phyloP scores from a whole-genome alignment of 2,797 vertebrate genomes.

The Acanthurus leucopareius region DNA sequence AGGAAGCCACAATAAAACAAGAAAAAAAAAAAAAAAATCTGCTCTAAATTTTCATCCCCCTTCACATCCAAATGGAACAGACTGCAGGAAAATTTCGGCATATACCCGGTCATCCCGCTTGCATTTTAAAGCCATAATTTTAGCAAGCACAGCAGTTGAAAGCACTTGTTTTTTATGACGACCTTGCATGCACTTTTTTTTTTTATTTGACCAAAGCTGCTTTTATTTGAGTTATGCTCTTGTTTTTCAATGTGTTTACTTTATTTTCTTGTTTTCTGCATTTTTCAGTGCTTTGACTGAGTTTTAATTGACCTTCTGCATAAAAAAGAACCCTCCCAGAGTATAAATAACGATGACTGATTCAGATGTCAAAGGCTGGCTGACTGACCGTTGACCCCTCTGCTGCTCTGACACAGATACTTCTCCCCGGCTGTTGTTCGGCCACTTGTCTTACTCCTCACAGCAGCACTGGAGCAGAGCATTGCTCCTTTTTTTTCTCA shows the following conservation, averaged over 20 bases:
- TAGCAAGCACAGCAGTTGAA: conserved; percentile 48
- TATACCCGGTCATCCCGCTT: conserved; percentile 42
- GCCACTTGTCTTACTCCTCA: conserved; percentile 56
- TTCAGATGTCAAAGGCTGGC: conserved; percentile 32
- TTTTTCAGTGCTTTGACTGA: conserved; percentile 20
- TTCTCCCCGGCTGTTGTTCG: conserved; percentile 28
- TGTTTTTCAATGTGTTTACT: conserved; percentile 25
- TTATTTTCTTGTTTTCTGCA: conserved; percentile 28
- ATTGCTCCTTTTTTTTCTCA: conserved; percentile 23
- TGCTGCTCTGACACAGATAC: conserved; percentile 24
- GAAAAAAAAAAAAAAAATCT: conserved; percentile 27
- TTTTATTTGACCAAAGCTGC: conserved; percentile 51
- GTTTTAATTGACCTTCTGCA: conserved; percentile 18
- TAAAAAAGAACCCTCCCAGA: conserved; percentile 14
- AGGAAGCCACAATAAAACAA: conserved; percentile 43
- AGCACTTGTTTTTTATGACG: conserved; percentile 49
- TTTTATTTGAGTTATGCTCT: conserved; percentile 42
- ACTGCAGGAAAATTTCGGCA: conserved; percentile 38
- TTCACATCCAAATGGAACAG: conserved; percentile 45
- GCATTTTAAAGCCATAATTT: conserved; percentile 57
- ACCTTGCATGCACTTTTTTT: conserved; percentile 40
- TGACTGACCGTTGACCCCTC: conserved; percentile 30
- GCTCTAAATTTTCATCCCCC: conserved; percentile 48
- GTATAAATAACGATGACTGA: conserved; percentile 33
- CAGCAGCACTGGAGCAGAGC: conserved; percentile 36